Base-by-base conservation (phyloP, 2,113 vertebrate species). In the Piliocolobus tephrosceles region DNA sequence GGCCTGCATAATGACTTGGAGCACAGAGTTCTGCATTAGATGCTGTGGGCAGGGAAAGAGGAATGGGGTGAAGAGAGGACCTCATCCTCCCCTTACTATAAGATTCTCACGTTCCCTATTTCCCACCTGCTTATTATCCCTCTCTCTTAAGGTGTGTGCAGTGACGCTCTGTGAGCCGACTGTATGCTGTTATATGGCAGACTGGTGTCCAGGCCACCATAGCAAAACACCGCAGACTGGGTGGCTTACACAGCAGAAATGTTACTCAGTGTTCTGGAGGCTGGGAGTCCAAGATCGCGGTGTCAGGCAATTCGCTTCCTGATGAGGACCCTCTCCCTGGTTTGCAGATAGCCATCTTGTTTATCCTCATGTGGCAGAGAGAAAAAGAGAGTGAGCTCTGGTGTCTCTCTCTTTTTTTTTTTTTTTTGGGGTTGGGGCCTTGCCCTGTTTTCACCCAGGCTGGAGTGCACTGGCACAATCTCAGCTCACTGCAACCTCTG, bases 51-150 rank as follows among this genome's bases (percentile, higher is more conserved):
- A 78, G 32, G 35, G 14, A 66, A 30, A 32, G 50, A 22, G 30
- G 52, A 64, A 35, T 47, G 35, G 23, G 35, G 58, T 58, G 17
- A 55, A 8, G 8, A 80, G n/a, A 58, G 20, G 43, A 30, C 30
- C 80, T 27, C n/a, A 2, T 32, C 6, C 2, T 27, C 27, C 57
- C 20, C 35, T 61, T 35, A 7, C 3, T 6, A 9, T 40, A 55
- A 80, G 80, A 30, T 2, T 25, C 18, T n/a, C 20, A 13, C 0
- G 0, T 32, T 75, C 3, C 73, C 50, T 17, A 0, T 14, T 3
- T 11, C 30, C 6, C 7, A 25, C 61, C 58, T 45, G 18, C 35
- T 43, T 1, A 2, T 30, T 17, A 22, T 23, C 47, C 45, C 57
- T 57, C 72, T 20, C 3, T 68, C 61, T 93, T 52, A 0, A 20